Evolutionary conservation across 2,113 vertebrate genomes (phyloP), one percentile per base, ranked within the genome.

Genomic region (Syngnathus scovelli): DNA sequence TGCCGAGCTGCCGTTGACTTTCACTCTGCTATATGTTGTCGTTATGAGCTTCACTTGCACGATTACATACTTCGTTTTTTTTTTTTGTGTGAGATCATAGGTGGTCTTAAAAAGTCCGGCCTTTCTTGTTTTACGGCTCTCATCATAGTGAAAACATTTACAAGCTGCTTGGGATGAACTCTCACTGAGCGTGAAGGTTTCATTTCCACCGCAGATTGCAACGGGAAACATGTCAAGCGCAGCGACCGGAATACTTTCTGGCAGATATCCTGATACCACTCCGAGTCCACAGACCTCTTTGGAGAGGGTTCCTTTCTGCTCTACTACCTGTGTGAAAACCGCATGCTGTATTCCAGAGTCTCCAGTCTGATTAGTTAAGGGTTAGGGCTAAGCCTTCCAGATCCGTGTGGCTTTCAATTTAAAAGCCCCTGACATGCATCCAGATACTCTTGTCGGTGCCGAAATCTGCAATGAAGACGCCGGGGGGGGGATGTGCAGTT

Each of bases 391-490:
- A 85, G 79, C 19, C 23, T 67, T 74, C 44, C 6, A 43, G 52
- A 83, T 81, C 69, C 72, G 86, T 86, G 86, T 73, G 87, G 86
- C 82, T 87, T 89, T 73, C 74, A 85, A 77, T 87, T 81, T 76
- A 70, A 16, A 74, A 80, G 44, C 77, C 66, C 68, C 86, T 89
- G 84, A 86, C 67, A 64, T 61, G 67, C 70, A 70, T 88, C 85
- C 81, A 88, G 71, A 85, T 85, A 68, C 81, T 89, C 79, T 82
- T 83, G 79, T 75, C 77, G 80, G 16, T 41, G 66, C 71, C 68
- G 72, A 77, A 74, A 76, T 78, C 44, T 78, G 77, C 78, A 70
- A 74, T 69, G 80, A 66, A 54, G 73, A 77, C 70, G 70, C 56
- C 38, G 61, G 78, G 67, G 61, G 78, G 67, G 67, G 67, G 67